Evolutionary conservation across 1,140 invertebrate genomes (phyloP), one percentile per base, ranked within the genome.

Genomic region (Drosophila carrolli): DNA sequence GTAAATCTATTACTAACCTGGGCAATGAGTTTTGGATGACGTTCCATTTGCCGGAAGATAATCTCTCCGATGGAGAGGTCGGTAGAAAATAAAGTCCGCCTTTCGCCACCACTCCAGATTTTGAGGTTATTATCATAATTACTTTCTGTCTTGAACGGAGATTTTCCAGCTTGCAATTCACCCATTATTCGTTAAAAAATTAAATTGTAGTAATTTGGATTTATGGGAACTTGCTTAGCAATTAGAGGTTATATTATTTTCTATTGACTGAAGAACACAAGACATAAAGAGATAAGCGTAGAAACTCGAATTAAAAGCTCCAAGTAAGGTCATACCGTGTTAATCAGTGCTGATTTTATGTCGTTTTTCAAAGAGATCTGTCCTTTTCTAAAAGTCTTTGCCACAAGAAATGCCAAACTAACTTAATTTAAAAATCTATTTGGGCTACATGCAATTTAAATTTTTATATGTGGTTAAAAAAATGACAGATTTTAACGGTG

Each of bases 11-110:
- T 2, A 48, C 13, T 8, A 11, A 78, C 78, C 55, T 81, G 78
- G 0, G 71, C 72, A 29, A 78, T 67, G 9, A 51, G 56, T 0
- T 75, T 48, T 3, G 66, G 61, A 60, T 76, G 61, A 4, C 66
- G 59, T 13, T 54, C 61, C 75, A 81, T 81, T 56, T 81, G 71
- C 7, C 53, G 35, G 35, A 62, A 78, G 4, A 75, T 71, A 8
- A 75, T 58, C 37, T 71, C 46, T 7, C 78, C 75, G 7, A 81
- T 66, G 0, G 71, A 75, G 2, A 56, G 19, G 2, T 81, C 43
- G 0, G 50, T 19, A 4, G 44, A 60, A 57, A 66, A 81, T 19
- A 51, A 43, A 43, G 60, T n/a, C 14, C 37, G 8, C 4, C 37
- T 53, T 14, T 50, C 54, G 27, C 35, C 6, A 13, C 65, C 56